Percentiles rank a stretch among this genome's conserved stretches.
Evolutionary conservation across 64 coral and sea anemone genomes (phyloP).

Genomic region (Dendronephthya gigantea): DNA sequence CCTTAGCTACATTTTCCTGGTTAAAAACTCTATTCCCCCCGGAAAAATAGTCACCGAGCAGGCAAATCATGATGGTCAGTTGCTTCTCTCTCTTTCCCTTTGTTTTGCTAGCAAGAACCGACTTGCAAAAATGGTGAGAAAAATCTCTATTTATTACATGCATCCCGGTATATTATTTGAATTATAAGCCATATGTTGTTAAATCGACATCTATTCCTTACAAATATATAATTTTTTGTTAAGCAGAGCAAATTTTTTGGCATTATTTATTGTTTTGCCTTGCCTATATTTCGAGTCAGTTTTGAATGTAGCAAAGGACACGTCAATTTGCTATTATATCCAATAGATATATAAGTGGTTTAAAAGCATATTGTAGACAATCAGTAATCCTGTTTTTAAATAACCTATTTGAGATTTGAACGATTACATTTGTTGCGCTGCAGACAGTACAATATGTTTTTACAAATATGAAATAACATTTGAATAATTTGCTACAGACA

Average conservation of each 20-base stretch:
- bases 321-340: not conserved
- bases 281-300: not conserved
- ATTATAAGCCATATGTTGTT: not conserved
- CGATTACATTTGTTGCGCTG: too few species aligned
- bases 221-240: not conserved
- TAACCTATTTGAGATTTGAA: too few species aligned
- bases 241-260: not conserved
- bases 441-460: too few species aligned
- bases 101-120: not conserved
- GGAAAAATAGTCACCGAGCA: not conserved
- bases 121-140: conserved; percentile 9
- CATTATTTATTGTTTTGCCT: not conserved
- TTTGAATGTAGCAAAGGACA: not conserved
- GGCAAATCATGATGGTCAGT: not conserved
- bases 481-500: too few species aligned
- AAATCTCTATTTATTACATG: not conserved
- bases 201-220: not conserved
- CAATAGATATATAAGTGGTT: too few species aligned
- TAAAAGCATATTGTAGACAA: too few species aligned
- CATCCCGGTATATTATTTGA: not conserved
- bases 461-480: too few species aligned
- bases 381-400: too few species aligned
- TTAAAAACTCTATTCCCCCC: not conserved
- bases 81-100: not conserved
- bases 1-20: not conserved